Base-by-base conservation (phyloP, 2,888 invertebrate species). In the Ophion costatus region DNA sequence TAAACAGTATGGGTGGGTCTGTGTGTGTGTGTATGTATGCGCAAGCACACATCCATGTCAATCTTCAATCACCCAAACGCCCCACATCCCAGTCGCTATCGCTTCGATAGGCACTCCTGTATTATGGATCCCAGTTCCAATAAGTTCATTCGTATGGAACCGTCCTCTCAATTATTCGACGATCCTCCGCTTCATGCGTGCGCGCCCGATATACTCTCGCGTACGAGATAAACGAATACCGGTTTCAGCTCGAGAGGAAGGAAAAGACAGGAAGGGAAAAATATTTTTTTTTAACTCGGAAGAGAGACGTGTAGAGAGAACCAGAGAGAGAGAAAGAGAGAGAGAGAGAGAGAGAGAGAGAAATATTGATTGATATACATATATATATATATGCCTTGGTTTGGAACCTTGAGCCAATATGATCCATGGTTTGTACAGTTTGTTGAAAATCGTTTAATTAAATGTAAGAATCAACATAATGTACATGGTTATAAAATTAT, bases 101-200 rank as follows among this genome's bases (percentile, higher is more conserved):
- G 24, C 64, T 33, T 29, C 64, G 64, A 24, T 29, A 29, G 9
- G 17, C 51, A 51, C 51, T 51, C 51, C 51, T 17, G 17, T 51
- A 51, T 51, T 51, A 51, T 51, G 17, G 51, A 17, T 24, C 33
- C 20, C 2, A 45, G 42, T 24, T 45, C 24, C 51, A 7, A 24
- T 51, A 24, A 22, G 51, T 67, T 10, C 45, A 69, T 51, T 51
- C 69, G 51, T 24, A 24, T 69, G 24, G 51, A 69, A 51, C 51
- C 22, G 51, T 69, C 51, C 24, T 69, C 24, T 7, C 69, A 51
- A 69, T 69, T 45, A 69, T 69, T 69, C 51, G 24, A 51, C 17
- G 51, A 45, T 69, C 51, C 51, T 24, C 22, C 24, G 51, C 14
- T 69, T 9, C 17, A 51, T 69, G 24, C 69, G 24, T 29, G 51